These are phyloP conservation scores for Anthrax anthrax DNA, from an alignment of 2,888 invertebrate genomes.

Conservation along the genomic window DNA sequence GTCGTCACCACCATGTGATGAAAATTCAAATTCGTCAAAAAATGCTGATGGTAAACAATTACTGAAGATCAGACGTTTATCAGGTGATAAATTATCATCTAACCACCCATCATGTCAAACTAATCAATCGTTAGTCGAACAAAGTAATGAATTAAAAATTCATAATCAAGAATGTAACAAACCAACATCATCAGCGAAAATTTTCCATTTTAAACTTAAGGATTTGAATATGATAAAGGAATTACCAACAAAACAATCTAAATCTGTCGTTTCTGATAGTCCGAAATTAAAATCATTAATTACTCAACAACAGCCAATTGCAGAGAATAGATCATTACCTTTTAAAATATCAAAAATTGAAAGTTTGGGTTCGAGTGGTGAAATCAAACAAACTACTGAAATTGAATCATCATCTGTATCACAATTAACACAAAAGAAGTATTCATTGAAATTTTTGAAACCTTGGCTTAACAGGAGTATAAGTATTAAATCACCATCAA, in stretches of 20 bases:
- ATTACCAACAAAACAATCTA: no score
- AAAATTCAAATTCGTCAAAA: conserved; percentile 14
- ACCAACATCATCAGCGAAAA: neutral
- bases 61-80: conserved; percentile 27
- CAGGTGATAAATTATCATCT: conserved; percentile 21
- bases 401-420: no score
- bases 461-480: conserved; percentile 11
- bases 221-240: no score
- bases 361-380: no score
- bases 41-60: conserved; percentile 30
- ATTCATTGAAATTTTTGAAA: conserved; percentile 16
- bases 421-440: no score
- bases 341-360: no score
- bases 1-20: neutral
- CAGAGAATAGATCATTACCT: no score
- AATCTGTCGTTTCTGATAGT: no score
- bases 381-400: no score
- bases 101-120: neutral
- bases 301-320: no score
- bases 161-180: neutral
- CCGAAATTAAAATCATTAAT: no score
- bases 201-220: neutral
- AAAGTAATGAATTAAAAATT: neutral
- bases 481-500: conserved; percentile 4
- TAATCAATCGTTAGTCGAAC: neutral